A percentile compares a stretch with the other conserved stretches of the same genome.
Evolutionary conservation across 2,888 invertebrate genomes (phyloP).

Genomic region (Phalera bucephala): DNA sequence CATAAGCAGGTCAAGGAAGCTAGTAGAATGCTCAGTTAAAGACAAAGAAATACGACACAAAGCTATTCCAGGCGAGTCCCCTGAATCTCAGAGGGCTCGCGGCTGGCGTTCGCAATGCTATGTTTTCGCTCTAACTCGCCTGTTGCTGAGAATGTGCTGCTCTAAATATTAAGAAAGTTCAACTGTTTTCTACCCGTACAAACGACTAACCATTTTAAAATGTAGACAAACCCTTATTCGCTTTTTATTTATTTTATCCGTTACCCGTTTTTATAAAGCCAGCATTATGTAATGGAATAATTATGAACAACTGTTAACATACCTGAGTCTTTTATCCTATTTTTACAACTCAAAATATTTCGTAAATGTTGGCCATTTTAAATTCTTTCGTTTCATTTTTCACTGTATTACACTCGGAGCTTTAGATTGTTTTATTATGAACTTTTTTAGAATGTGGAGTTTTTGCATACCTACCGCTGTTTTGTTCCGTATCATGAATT

Average conservation of each 20-base stretch:
- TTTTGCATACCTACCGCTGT: conserved; percentile 58
- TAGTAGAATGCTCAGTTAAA: conserved; percentile 47
- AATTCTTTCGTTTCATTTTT: conserved; percentile 64
- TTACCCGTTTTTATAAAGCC: no score
- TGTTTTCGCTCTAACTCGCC: conserved; percentile 38
- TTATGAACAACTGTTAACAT: conserved; percentile 28
- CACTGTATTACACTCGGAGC: conserved; percentile 57
- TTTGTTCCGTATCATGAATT: conserved; percentile 66
- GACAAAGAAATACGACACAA: conserved; percentile 54
- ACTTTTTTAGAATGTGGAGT: conserved; percentile 58
- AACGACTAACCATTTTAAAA: not conserved
- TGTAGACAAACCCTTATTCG: conserved; percentile 6
- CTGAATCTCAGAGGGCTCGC: conserved; percentile 47
- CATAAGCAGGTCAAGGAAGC: conserved; percentile 39
- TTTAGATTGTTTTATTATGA: conserved; percentile 68
- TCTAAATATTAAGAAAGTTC: conserved; percentile 27
- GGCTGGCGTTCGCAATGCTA: conserved; percentile 38
- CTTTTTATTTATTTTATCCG: no score
- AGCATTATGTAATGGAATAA: conserved; percentile 24
- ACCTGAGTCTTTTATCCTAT: conserved; percentile 29
- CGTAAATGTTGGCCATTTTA: conserved; percentile 58
- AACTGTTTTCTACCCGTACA: not conserved
- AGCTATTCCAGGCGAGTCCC: conserved; percentile 51
- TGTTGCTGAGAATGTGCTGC: conserved; percentile 38
- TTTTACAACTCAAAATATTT: conserved; percentile 44